Conservation (phyloP, 2,113 vertebrate genomes). For the Podiceps cristatus region DNA sequence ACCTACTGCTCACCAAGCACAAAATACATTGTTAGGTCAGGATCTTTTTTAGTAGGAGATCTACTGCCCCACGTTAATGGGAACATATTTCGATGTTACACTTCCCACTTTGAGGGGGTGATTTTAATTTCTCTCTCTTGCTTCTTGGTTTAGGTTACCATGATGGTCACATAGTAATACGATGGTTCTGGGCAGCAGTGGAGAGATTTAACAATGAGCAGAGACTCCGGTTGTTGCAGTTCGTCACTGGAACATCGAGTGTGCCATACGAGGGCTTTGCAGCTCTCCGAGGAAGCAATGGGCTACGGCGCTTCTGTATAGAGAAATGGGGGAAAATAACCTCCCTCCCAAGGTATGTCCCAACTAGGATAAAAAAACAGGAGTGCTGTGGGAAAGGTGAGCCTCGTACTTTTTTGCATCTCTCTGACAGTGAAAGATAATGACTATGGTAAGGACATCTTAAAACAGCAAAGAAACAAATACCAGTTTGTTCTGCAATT, state of each 20-base stretch:
- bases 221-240: constrained; percentile 92
- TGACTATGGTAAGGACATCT: neutral
- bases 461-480: neutral
- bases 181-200: constrained; percentile 97
- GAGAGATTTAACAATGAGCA: constrained; percentile 98
- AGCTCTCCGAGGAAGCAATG: constrained; percentile 92
- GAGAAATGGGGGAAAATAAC: constrained; percentile 99
- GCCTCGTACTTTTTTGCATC: neutral
- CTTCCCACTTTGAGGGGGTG: neutral
- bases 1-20: neutral
- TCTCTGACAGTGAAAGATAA: neutral
- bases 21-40: neutral
- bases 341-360: constrained; percentile 90
- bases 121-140: neutral
- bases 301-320: constrained; percentile 94
- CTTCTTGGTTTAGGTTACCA: constrained; percentile 87
- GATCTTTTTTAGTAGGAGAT: neutral
- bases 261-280: constrained; percentile 97
- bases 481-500: neutral
- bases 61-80: neutral
- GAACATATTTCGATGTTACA: neutral
- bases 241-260: constrained; percentile 96
- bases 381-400: neutral
- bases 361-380: neutral
- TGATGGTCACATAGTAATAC: constrained; percentile 95